Base-by-base conservation (phyloP, 2,113 vertebrate genomes). In the Lepidothrix coronata region DNA sequence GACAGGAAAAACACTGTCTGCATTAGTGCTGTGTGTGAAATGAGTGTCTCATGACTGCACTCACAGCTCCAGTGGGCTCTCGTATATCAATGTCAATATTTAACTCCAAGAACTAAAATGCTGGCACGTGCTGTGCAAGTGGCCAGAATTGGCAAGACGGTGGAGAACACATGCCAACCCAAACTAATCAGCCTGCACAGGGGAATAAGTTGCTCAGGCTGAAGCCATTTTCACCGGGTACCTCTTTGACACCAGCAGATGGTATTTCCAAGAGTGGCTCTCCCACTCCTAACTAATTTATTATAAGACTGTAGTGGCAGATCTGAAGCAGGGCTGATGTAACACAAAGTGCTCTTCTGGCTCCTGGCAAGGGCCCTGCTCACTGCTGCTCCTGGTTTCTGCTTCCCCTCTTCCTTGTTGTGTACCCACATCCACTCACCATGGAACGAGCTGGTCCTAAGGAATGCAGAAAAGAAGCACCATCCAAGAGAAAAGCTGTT, bases 401-500 rank as follows among this genome's bases (percentile, higher is more conserved):
- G 68, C 57, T 43, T 44, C 31, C 11, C 33, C 54, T 33, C 55
- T 3, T 57, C 22, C 18, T 55, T 62, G 15, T 1, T 41, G 6
- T 0, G 6, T 7, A 20, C 71, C 28, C 44, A 23, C 49, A 6
- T 3, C 8, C 4, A 13, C 27, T 54, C 25, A 12, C 41, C 2
- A 0, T 4, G 31, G 1, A 12, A 41, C 0, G 33, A 48, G 14
- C 30, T 67, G 52, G 0, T 66, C 43, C 59, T 12, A 24, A 4
- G 19, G 35, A 31, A 3, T 6, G 51, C 16, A 12, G 8, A 2
- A 28, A 57, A 51, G 3, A 23, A 41, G 21, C 5, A 8, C 9
- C 10, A 19, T 5, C 41, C 54, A 25, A 70, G n/a, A 30, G 54
- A 48, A 79, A 84, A 49, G 13, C 31, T 54, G 46, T n/a, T 61